Percentiles rank a stretch among this genome's conserved stretches.
Evolutionary conservation across 2,797 vertebrate species (phyloP).

Genomic region (Phalanger gymnotis): DNA sequence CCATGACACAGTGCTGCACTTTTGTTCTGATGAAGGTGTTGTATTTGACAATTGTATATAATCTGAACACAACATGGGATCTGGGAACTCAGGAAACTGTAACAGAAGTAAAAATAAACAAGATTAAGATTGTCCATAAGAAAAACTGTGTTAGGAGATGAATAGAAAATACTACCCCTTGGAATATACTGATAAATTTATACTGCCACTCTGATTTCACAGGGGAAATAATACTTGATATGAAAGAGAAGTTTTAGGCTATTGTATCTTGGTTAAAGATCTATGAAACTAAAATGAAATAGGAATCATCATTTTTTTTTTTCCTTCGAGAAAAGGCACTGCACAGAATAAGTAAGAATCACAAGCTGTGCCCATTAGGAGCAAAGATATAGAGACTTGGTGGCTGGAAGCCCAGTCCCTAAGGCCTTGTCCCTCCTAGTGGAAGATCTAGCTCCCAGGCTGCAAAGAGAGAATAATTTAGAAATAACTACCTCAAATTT

Average conservation of each 20-base stretch:
- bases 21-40: constrained; percentile 85
- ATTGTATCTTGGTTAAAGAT: not conserved
- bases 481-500: not conserved
- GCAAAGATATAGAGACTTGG: not conserved
- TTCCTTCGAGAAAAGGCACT: constrained; percentile 5
- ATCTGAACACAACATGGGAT: constrained; percentile 95
- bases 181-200: not conserved
- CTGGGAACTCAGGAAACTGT: constrained; percentile 95
- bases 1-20: constrained; percentile 91
- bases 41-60: constrained; percentile 91
- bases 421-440: not conserved
- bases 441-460: not conserved
- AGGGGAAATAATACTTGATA: not conserved
- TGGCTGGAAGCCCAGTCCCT: not conserved
- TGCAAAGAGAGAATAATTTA: not conserved
- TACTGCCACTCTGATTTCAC: not conserved
- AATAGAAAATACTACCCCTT: not conserved
- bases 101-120: constrained; percentile 76
- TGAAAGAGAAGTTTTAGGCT: not conserved
- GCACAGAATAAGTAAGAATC: constrained; percentile 1
- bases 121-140: not conserved
- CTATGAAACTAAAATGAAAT: constrained; percentile 25
- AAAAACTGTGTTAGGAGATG: constrained; percentile 4
- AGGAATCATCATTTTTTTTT: not conserved
- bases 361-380: not conserved